Conservation (phyloP, 1,140 invertebrate species). For the Chrysomallon squamiferum region DNA sequence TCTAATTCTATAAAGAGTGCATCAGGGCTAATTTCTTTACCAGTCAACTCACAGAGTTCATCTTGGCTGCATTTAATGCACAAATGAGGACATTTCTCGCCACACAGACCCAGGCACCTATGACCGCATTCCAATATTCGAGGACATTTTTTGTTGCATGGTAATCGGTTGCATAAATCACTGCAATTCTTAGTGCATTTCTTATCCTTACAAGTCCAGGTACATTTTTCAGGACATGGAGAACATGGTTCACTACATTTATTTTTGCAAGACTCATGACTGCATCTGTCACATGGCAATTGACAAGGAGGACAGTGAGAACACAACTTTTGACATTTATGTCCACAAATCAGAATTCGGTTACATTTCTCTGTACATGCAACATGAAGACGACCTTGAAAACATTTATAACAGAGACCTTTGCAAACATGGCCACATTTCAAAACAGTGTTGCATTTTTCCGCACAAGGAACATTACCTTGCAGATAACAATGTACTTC, state of each 20-base stretch:
- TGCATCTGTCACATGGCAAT: slow-evolving; percentile 70
- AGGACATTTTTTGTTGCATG: slow-evolving; percentile 62
- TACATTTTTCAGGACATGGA: background rate
- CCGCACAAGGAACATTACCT: slow-evolving; percentile 21
- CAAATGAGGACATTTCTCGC: slow-evolving; percentile 70
- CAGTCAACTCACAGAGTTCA: background rate
- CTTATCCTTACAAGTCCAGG: background rate
- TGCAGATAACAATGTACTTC: slow-evolving; percentile 37
- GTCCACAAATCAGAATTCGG: slow-evolving; percentile 58
- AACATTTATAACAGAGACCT: slow-evolving; percentile 63
- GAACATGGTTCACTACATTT: slow-evolving; percentile 9
- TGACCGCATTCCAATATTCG: slow-evolving; percentile 68
- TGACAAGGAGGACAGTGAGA: slow-evolving; percentile 70
- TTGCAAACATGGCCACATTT: slow-evolving; percentile 67
- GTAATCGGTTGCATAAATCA: slow-evolving; percentile 13
- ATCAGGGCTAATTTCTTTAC: slow-evolving; percentile 53
- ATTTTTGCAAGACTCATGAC: slow-evolving; percentile 53
- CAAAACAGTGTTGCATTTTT: slow-evolving; percentile 26
- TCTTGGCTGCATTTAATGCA: slow-evolving; percentile 31
- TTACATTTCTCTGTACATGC: slow-evolving; percentile 52
- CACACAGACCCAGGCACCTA: slow-evolving; percentile 68
- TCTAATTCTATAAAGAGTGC: slow-evolving; percentile 40
- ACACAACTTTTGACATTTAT: slow-evolving; percentile 49
- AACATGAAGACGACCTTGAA: slow-evolving; percentile 70
- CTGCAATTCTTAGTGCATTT: slow-evolving; percentile 10